Conservation (phyloP, 2,113 vertebrate species). For the Oreochromis spilurus region DNA sequence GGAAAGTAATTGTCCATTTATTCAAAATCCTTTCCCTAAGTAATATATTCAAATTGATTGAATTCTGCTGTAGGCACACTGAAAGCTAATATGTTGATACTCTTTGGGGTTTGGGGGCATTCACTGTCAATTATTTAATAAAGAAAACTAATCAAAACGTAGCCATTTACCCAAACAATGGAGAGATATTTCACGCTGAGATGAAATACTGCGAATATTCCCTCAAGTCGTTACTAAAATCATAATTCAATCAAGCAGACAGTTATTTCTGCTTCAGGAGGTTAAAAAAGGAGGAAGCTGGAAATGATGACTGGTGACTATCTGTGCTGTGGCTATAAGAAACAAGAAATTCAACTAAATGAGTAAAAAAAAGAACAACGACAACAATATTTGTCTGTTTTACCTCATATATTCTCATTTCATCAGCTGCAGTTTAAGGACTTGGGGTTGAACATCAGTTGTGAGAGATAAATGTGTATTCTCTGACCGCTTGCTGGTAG, state of each 20-base stretch:
- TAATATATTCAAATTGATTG: neutral
- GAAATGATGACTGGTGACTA: neutral
- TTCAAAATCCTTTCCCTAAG: conserved; percentile 8
- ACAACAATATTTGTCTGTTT: neutral
- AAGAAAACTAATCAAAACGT: conserved; percentile 48
- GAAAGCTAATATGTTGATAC: conserved; percentile 5
- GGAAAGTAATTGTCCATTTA: conserved; percentile 33
- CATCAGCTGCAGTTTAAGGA: neutral
- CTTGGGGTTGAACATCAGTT: neutral
- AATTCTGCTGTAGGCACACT: neutral
- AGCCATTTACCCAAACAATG: conserved; percentile 34
- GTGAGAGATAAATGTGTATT: neutral
- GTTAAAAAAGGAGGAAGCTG: neutral
- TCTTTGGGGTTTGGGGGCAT: neutral
- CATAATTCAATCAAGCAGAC: conserved; percentile 35
- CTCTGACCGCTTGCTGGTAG: neutral
- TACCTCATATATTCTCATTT: neutral
- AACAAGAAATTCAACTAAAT: neutral
- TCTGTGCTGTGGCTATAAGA: neutral
- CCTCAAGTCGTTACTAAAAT: conserved; percentile 21
- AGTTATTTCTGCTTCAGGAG: neutral
- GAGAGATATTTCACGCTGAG: neutral
- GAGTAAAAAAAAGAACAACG: neutral
- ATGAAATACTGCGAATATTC: conserved; percentile 7
- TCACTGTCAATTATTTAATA: conserved; percentile 44